phyloP scores from a whole-genome alignment of 2,888 invertebrate genomes.

The Syritta pipiens region DNA sequence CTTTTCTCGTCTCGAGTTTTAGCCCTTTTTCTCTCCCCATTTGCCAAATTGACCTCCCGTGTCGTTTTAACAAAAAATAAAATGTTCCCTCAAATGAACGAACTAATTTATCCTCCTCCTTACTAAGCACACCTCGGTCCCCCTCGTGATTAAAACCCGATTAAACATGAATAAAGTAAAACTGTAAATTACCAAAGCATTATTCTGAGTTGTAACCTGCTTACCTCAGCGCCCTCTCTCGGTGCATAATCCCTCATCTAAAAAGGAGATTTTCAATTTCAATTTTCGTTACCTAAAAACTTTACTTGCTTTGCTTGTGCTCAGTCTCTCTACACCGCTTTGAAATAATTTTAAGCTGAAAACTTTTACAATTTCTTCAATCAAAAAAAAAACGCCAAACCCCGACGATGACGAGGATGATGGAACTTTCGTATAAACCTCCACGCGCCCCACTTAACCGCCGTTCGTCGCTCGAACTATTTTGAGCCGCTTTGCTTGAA shows the following conservation, averaged over 20 bases:
- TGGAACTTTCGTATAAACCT: slow-evolving; percentile 30
- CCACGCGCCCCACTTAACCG: slow-evolving; percentile 12
- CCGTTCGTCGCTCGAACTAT: neutral
- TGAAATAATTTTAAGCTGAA: slow-evolving; percentile 43
- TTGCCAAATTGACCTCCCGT: no score
- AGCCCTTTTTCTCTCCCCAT: no score
- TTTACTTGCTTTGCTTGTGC: no score
- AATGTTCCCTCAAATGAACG: no score
- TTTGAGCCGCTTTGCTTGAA: neutral
- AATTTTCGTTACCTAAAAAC: slow-evolving; percentile 31
- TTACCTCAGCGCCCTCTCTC: neutral
- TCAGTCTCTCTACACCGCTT: neutral
- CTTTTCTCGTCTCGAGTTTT: no score
- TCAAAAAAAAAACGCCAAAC: slow-evolving; percentile 22
- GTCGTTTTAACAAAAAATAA: no score
- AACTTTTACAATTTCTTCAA: slow-evolving; percentile 58
- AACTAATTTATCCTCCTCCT: no score
- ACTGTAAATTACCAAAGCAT: no score
- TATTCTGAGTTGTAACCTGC: no score
- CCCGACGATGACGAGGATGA: slow-evolving; percentile 17
- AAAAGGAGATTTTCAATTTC: slow-evolving; percentile 39
- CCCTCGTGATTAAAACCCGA: no score
- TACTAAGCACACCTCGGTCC: no score
- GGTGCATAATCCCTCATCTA: slow-evolving; percentile 15
- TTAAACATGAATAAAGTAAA: slow-evolving; percentile 1